Evolutionary conservation across 1,140 invertebrate genomes (phyloP).

Genomic region (Brachionus plicatilis): DNA sequence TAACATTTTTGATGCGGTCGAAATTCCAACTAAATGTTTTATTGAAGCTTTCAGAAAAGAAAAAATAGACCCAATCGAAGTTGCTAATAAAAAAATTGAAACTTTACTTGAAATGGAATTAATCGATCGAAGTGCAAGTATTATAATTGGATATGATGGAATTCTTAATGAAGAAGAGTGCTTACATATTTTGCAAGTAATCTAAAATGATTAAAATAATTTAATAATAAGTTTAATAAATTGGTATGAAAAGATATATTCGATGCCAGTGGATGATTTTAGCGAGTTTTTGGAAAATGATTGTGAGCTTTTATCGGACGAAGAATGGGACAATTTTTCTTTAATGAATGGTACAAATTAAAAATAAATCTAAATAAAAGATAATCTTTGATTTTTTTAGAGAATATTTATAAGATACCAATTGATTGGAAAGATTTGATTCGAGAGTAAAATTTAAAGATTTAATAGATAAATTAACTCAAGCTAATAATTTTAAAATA

Average conservation of each 20-base stretch:
- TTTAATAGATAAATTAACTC: background rate
- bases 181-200: conserved; percentile 12
- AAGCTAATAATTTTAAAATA: background rate
- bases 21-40: conserved; percentile 15
- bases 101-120: background rate
- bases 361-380: background rate
- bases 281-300: conserved; percentile 36
- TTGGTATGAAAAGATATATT: background rate
- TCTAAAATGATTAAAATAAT: background rate
- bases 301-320: conserved; percentile 25
- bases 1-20: conserved; percentile 51
- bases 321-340: conserved; percentile 33
- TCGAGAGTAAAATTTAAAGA: background rate
- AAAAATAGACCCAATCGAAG: conserved; percentile 17
- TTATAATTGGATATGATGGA: conserved; percentile 27
- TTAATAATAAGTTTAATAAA: background rate
- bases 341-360: background rate
- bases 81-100: conserved; percentile 22
- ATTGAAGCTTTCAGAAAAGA: conserved; percentile 35
- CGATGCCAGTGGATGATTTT: conserved; percentile 26
- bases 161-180: conserved; percentile 34
- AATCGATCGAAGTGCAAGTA: conserved; percentile 13
- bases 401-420: conserved; percentile 20
- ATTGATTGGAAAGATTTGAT: conserved; percentile 39
- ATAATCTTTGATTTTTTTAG: background rate